Conservation (phyloP, 2,888 invertebrate species). For the Meiosimyza decipiens region DNA sequence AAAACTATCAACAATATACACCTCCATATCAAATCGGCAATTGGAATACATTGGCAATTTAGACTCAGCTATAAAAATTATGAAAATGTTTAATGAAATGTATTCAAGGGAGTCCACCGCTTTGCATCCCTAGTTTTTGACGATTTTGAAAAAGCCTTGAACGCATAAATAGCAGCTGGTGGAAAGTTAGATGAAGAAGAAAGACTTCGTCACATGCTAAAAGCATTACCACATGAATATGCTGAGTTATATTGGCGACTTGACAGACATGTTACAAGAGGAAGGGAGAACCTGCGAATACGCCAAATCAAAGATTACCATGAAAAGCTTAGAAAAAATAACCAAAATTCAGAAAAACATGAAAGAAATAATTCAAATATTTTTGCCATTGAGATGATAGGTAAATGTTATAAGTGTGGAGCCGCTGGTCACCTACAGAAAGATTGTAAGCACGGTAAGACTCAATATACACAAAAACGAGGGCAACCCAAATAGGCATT, state of each 20-base stretch:
- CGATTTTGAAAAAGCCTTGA: background rate
- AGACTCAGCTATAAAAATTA: slow-evolving; percentile 1
- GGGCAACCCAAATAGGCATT: too few relatives aligned
- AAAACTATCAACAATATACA: slow-evolving; percentile 6
- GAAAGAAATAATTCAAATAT: background rate
- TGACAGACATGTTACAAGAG: background rate
- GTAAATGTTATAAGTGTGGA: slow-evolving; percentile 6
- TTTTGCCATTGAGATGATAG: background rate
- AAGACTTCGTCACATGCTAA: too few relatives aligned
- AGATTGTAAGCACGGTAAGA: background rate
- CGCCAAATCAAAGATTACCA: background rate
- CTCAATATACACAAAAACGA: too few relatives aligned
- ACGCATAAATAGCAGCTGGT: too few relatives aligned
- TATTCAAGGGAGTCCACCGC: slow-evolving; percentile 10
- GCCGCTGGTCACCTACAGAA: background rate
- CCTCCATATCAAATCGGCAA: slow-evolving; percentile 8
- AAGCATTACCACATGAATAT: slow-evolving; percentile 3
- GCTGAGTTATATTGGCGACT: slow-evolving; percentile 4
- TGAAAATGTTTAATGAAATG: slow-evolving; percentile 1
- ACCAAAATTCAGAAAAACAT: background rate
- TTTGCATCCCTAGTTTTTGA: slow-evolving; percentile 5
- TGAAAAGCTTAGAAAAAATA: slow-evolving; percentile 5
- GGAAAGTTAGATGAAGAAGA: too few relatives aligned
- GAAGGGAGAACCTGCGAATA: slow-evolving; percentile 4
- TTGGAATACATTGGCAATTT: background rate